Conservation (phyloP, 2,113 vertebrate genomes). For the Cryptotis parvus region DNA sequence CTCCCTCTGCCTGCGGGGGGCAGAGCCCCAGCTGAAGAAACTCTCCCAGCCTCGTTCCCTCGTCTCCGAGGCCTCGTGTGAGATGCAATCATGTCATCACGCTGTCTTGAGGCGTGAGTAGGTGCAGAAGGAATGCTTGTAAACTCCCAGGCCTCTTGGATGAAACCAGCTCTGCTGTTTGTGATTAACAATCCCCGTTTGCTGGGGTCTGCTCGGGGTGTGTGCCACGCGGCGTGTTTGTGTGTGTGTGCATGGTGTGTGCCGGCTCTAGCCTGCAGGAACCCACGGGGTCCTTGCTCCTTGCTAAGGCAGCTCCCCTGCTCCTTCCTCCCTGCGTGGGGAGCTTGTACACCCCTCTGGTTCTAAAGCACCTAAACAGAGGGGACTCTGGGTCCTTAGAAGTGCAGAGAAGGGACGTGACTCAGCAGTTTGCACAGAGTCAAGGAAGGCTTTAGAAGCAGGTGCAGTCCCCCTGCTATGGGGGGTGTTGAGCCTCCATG, state of each 20-base stretch:
- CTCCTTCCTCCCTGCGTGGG: background rate
- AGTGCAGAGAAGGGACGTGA: background rate
- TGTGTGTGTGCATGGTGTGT: background rate
- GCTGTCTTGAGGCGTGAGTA: conserved; percentile 4
- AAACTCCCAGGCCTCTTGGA: conserved; percentile 42
- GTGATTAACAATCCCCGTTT: conserved; percentile 9
- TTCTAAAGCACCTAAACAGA: background rate
- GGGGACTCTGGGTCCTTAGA: background rate
- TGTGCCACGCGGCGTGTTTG: background rate
- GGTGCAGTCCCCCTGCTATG: too few relatives aligned
- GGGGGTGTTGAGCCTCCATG: background rate
- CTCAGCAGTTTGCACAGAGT: background rate
- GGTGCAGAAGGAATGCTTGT: conserved; percentile 62
- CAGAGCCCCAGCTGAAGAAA: rapidly evolving
- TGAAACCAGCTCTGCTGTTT: conserved; percentile 12
- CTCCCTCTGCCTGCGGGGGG: background rate
- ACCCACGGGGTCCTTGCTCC: background rate
- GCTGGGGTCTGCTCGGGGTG: background rate
- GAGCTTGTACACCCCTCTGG: background rate
- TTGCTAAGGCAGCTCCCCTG: background rate
- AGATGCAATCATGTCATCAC: background rate
- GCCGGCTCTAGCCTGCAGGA: background rate
- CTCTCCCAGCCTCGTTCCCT: too few relatives aligned
- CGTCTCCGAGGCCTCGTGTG: background rate
- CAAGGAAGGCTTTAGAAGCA: background rate